Percentiles rank a stretch among this genome's conserved stretches.
These are phyloP conservation scores for Pelmatolapia mariae DNA, from an alignment of 2,113 vertebrate genomes.

Conservation along the genomic window DNA sequence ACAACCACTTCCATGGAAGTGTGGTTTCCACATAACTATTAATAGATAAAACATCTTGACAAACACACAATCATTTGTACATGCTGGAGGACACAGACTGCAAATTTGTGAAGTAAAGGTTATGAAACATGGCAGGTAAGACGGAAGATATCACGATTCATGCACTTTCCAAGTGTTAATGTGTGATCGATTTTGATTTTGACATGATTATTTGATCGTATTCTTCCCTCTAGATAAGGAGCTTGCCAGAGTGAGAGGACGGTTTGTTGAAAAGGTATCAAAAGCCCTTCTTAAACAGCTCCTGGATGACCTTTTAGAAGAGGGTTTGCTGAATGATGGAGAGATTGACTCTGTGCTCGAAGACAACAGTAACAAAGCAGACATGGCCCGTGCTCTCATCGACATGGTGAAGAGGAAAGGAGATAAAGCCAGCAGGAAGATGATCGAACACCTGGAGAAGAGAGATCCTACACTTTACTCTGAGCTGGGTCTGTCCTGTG, in stretches of 20 bases:
- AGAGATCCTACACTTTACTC: slow-evolving; percentile 11
- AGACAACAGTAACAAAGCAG: accelerated
- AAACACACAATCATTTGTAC: neutral
- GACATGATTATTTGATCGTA: neutral
- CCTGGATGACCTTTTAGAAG: slow-evolving; percentile 54
- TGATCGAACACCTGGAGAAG: slow-evolving; percentile 11
- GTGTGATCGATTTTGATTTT: neutral
- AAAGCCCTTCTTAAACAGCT: slow-evolving; percentile 20
- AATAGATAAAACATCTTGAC: neutral
- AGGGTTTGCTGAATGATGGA: slow-evolving; percentile 19
- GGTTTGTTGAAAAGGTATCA: slow-evolving; percentile 6
- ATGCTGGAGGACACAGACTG: neutral
- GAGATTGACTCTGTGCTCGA: slow-evolving; percentile 53
- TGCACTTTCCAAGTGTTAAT: neutral
- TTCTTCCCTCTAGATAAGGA: neutral
- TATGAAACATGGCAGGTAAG: neutral
- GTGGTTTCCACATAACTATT: neutral
- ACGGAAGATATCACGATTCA: neutral
- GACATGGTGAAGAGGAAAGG: slow-evolving; percentile 63
- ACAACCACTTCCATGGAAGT: neutral
- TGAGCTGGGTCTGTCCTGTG: slow-evolving; percentile 2
- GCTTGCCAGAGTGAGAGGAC: slow-evolving; percentile 7
- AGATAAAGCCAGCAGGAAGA: slow-evolving; percentile 22
- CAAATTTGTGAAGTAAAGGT: neutral
- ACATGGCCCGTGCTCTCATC: slow-evolving; percentile 58